Percentiles rank a stretch among this genome's conserved stretches.
Conservation (phyloP, 2,113 vertebrate species). For the Pleuronectes platessa region DNA sequence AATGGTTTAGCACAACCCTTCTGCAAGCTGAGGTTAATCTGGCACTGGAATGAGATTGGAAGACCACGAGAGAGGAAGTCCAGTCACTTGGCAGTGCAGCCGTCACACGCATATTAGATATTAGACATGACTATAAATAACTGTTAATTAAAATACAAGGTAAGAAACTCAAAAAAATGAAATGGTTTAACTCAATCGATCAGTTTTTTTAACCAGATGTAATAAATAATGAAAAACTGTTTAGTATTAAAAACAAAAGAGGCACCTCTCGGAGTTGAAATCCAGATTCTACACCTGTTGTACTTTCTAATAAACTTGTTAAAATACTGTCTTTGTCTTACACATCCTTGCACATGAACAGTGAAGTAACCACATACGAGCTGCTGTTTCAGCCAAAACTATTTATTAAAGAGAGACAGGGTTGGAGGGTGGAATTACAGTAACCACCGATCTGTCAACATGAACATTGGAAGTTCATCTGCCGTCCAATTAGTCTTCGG, state of each 20-base stretch:
- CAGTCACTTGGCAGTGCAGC: conserved; percentile 77
- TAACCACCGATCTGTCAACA: conserved; percentile 37
- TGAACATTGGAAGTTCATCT: conserved; percentile 35
- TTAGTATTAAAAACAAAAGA: too few species aligned
- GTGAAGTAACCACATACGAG: not conserved
- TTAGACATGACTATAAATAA: too few species aligned
- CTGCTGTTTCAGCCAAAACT: conserved; percentile 76
- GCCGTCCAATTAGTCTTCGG: conserved; percentile 22
- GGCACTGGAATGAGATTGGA: conserved; percentile 78
- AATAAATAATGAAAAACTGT: too few species aligned
- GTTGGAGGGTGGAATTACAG: conserved; percentile 76
- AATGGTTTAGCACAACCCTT: conserved; percentile 76
- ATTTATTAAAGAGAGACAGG: conserved; percentile 79
- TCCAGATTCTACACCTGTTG: not conserved
- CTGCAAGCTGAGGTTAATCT: conserved; percentile 80
- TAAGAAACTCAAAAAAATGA: too few species aligned
- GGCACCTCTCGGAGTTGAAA: not conserved
- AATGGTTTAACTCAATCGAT: too few species aligned
- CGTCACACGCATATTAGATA: not conserved
- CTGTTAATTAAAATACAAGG: too few species aligned
- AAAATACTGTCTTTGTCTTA: not conserved
- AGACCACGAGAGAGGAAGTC: conserved; percentile 66
- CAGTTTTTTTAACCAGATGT: too few species aligned
- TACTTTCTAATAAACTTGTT: conserved; percentile 41
- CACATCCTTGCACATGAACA: not conserved